A percentile compares a stretch with the other conserved stretches of the same genome.
These are phyloP conservation scores for Neodontobutis hainanensis DNA, from an alignment of 2,113 vertebrate species.

Conservation along the genomic window DNA sequence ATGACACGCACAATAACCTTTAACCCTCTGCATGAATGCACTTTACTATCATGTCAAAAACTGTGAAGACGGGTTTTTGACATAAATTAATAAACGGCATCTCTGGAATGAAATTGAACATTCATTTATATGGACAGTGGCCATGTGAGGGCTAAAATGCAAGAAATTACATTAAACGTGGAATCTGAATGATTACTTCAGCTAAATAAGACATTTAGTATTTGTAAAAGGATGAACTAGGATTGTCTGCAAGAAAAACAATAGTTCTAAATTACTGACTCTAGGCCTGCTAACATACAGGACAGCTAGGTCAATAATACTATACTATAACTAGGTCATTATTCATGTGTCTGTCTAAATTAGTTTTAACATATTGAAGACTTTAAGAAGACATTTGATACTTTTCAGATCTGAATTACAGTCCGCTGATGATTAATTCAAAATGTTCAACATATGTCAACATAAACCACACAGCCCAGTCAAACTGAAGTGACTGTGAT, in stretches of 20 bases:
- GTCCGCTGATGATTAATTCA: not conserved
- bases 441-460: conserved; percentile 1
- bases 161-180: not conserved
- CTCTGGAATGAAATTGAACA: not conserved
- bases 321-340: not conserved
- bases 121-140: not conserved
- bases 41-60: not conserved
- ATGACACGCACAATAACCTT: not conserved
- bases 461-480: not conserved
- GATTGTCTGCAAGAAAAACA: too few species aligned
- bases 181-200: too few species aligned
- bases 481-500: conserved; percentile 13
- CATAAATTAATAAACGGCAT: not conserved
- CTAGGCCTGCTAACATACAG: not conserved
- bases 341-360: not conserved
- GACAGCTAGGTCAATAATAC: not conserved
- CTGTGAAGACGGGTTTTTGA: too few species aligned
- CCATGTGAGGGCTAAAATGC: not conserved
- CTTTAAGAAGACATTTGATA: not conserved
- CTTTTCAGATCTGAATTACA: not conserved
- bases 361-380: not conserved
- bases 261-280: too few species aligned
- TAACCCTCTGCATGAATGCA: not conserved
- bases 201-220: too few species aligned
- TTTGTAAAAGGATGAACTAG: too few species aligned